These are phyloP conservation scores for Ianthella basta DNA, from an alignment of 37 sponge, comb jelly and placozoan species.

Conservation along the genomic window DNA sequence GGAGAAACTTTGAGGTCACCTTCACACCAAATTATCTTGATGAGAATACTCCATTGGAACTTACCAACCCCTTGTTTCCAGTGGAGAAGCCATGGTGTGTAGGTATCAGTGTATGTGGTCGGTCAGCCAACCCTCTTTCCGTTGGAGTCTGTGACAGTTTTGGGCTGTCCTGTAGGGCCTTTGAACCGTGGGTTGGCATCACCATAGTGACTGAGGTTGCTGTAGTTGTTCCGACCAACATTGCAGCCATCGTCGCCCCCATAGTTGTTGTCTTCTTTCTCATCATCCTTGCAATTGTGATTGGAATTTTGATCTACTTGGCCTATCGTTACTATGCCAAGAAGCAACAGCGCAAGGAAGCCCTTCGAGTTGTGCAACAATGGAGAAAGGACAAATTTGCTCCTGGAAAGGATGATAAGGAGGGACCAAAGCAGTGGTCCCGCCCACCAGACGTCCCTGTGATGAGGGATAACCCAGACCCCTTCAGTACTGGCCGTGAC, in stretches of 20 bases:
- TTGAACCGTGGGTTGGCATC: constrained; percentile 33
- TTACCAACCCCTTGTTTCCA: constrained; percentile 16
- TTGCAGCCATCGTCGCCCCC: constrained; percentile 47
- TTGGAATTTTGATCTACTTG: constrained; percentile 53
- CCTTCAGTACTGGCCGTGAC: constrained; percentile 46
- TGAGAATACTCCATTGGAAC: constrained; percentile 5
- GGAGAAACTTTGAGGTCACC: constrained; percentile 43
- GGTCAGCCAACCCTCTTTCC: background rate
- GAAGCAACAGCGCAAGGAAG: constrained; percentile 59
- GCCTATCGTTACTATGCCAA: constrained; percentile 55
- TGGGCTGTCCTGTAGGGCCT: constrained; percentile 75
- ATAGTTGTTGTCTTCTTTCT: constrained; percentile 54
- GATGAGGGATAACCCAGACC: constrained; percentile 81
- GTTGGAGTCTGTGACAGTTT: constrained; percentile 75
- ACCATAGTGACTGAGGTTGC: constrained; percentile 52
- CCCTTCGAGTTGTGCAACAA: constrained; percentile 58
- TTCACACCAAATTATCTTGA: constrained; percentile 72
- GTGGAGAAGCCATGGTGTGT: constrained; percentile 71
- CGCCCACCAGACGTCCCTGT: constrained; percentile 60
- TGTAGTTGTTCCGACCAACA: background rate
- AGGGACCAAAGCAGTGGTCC: constrained; percentile 60
- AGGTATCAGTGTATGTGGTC: constrained; percentile 81
- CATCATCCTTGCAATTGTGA: constrained; percentile 31
- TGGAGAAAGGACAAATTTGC: constrained; percentile 78
- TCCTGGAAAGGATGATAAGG: constrained; percentile 66